A percentile compares a stretch with the other conserved stretches of the same genome.
phyloP scores from a whole-genome alignment of 2,113 vertebrate genomes.

The Bucco capensis region DNA sequence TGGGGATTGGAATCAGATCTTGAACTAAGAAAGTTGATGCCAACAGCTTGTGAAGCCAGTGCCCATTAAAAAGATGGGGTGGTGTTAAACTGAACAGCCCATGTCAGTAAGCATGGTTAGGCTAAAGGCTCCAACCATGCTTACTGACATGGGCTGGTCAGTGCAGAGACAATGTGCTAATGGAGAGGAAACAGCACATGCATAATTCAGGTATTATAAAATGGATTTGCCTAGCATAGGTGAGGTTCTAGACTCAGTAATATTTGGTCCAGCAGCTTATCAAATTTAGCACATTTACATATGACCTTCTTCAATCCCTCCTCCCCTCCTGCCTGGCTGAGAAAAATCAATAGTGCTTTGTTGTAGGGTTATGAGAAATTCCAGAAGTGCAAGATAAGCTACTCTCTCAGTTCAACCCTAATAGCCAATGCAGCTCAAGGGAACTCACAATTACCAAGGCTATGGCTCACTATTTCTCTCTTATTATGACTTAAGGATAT shows the following conservation, averaged over 20 bases:
- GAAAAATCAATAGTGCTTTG: slow-evolving; percentile 60
- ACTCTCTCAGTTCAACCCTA: neutral
- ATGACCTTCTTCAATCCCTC: slow-evolving; percentile 18
- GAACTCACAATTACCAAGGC: slow-evolving; percentile 14
- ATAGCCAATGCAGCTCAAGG: slow-evolving; percentile 9
- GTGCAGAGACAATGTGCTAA: neutral
- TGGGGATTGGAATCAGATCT: neutral
- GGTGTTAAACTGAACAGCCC: neutral
- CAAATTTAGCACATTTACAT: slow-evolving; percentile 31
- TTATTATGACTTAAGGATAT: neutral
- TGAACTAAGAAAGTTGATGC: neutral
- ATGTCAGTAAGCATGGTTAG: neutral
- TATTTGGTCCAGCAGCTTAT: neutral
- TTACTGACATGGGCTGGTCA: too few relatives aligned
- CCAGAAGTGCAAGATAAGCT: slow-evolving; percentile 59
- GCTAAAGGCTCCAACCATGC: neutral
- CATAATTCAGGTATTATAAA: neutral
- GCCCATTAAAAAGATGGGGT: neutral
- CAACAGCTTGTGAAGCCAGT: neutral
- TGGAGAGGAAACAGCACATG: neutral
- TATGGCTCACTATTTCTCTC: neutral
- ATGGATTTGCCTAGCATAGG: neutral
- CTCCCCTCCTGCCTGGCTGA: neutral
- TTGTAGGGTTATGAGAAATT: slow-evolving; percentile 59
- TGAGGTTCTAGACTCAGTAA: slow-evolving; percentile 4